These are phyloP conservation scores for Phalacrocorax brasilianus DNA, from an alignment of 2,113 vertebrate species.

Conservation along the genomic window DNA sequence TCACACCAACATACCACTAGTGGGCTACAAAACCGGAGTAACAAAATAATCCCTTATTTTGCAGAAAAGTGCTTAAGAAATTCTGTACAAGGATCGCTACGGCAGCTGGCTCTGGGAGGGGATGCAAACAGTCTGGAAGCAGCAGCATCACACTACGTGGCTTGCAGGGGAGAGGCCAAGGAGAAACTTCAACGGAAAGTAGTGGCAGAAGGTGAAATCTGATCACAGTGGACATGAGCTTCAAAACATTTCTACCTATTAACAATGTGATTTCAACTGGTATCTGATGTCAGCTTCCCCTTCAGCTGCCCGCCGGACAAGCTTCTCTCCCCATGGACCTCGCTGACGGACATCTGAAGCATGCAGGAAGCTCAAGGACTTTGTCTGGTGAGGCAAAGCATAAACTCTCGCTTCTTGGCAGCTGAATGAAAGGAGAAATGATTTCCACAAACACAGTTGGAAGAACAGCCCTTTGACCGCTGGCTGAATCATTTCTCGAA, in stretches of 20 bases:
- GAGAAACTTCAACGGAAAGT: background rate
- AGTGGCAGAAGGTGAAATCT: slow-evolving; percentile 8
- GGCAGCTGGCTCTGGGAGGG: background rate
- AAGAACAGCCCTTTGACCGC: slow-evolving; percentile 13
- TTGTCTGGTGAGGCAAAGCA: slow-evolving; percentile 4
- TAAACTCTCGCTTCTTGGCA: slow-evolving; percentile 40
- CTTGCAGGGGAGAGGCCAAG: background rate
- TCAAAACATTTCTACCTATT: slow-evolving; percentile 12
- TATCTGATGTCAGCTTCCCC: slow-evolving; percentile 10
- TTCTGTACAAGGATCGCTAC: background rate
- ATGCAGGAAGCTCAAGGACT: background rate
- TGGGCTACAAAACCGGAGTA: background rate
- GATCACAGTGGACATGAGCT: background rate
- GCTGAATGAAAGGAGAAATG: background rate
- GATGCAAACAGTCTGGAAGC: background rate
- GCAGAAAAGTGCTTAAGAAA: slow-evolving; percentile 11
- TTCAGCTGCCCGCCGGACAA: background rate
- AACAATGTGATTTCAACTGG: slow-evolving; percentile 12
- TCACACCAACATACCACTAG: background rate
- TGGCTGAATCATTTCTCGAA: background rate
- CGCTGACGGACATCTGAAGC: background rate
- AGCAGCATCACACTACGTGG: background rate
- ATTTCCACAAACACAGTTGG: slow-evolving; percentile 7
- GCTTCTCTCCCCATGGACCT: slow-evolving; percentile 1
- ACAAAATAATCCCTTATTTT: background rate